Conservation (phyloP, 2,797 vertebrate genomes). For the Apogon hyalosoma region DNA sequence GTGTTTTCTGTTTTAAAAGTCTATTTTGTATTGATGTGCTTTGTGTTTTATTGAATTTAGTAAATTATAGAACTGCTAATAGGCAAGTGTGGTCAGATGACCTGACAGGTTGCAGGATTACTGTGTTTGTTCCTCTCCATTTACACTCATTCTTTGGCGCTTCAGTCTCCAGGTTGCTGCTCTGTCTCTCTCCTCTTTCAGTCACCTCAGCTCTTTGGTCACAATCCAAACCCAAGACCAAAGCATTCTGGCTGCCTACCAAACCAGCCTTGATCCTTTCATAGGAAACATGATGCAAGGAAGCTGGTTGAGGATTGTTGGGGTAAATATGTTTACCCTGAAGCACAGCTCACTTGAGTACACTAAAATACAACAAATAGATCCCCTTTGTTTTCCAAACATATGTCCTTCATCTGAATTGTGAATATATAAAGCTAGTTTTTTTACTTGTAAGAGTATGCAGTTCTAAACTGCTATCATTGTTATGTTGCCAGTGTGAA, state of each 20-base stretch:
- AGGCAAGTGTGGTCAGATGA: too few relatives aligned
- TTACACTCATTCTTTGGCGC: slow-evolving; percentile 13
- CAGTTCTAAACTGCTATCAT: slow-evolving; percentile 57
- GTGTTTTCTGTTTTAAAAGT: too few relatives aligned
- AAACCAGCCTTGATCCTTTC: slow-evolving; percentile 59
- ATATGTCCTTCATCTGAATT: neutral
- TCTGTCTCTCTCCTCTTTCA: slow-evolving; percentile 45
- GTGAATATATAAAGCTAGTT: slow-evolving; percentile 17
- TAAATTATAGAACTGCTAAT: too few relatives aligned
- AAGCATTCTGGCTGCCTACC: slow-evolving; percentile 61
- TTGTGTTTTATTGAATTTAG: too few relatives aligned
- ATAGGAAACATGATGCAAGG: slow-evolving; percentile 51
- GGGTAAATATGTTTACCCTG: slow-evolving; percentile 33
- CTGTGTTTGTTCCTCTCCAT: neutral
- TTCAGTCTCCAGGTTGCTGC: slow-evolving; percentile 8
- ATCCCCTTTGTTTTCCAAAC: slow-evolving; percentile 9
- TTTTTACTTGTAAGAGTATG: slow-evolving; percentile 34
- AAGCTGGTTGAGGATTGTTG: slow-evolving; percentile 21
- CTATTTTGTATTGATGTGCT: too few relatives aligned
- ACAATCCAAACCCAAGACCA: slow-evolving; percentile 75
- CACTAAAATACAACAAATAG: slow-evolving; percentile 2
- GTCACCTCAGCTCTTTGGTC: slow-evolving; percentile 72
- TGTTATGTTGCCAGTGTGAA: slow-evolving; percentile 67
- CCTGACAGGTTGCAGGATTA: too few relatives aligned
- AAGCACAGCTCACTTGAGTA: slow-evolving; percentile 12